phyloP scores from a whole-genome alignment of 2,797 vertebrate genomes.

The Falco novaeseelandiae region DNA sequence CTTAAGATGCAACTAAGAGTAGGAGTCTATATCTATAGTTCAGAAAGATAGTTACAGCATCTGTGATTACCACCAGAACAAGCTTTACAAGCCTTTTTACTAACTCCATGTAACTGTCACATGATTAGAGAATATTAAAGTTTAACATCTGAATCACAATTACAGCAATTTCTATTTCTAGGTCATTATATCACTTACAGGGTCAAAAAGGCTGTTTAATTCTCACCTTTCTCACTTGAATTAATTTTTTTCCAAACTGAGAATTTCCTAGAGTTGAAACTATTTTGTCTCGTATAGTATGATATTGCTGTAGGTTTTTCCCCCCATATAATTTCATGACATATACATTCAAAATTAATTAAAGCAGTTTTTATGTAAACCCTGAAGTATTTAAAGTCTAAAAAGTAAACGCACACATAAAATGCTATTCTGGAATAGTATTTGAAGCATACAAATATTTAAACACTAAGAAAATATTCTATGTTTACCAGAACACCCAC shows the following conservation, averaged over 20 bases:
- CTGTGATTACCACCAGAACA: conserved; percentile 37
- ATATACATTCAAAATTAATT: background rate
- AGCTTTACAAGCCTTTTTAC: conserved; percentile 17
- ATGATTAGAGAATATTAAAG: background rate
- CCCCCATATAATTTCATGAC: accelerated
- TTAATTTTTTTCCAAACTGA: background rate
- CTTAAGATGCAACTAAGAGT: background rate
- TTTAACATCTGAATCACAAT: background rate
- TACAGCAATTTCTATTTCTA: background rate
- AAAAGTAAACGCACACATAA: background rate
- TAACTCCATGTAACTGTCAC: background rate
- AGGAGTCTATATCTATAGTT: background rate
- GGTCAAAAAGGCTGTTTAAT: background rate
- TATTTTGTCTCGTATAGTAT: background rate
- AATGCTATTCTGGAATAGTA: background rate
- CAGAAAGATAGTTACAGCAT: conserved; percentile 11
- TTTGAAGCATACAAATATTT: background rate
- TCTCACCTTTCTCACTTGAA: background rate
- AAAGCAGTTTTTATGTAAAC: background rate
- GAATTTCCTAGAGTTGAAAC: background rate
- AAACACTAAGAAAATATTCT: background rate
- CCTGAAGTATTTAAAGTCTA: background rate
- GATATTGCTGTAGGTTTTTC: background rate
- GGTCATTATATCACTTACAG: background rate
- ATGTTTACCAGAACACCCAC: background rate